A percentile compares a stretch with the other conserved stretches of the same genome.
Evolutionary conservation across 1,140 invertebrate species (phyloP).

Genomic region (Tetramorium parvispinum): DNA sequence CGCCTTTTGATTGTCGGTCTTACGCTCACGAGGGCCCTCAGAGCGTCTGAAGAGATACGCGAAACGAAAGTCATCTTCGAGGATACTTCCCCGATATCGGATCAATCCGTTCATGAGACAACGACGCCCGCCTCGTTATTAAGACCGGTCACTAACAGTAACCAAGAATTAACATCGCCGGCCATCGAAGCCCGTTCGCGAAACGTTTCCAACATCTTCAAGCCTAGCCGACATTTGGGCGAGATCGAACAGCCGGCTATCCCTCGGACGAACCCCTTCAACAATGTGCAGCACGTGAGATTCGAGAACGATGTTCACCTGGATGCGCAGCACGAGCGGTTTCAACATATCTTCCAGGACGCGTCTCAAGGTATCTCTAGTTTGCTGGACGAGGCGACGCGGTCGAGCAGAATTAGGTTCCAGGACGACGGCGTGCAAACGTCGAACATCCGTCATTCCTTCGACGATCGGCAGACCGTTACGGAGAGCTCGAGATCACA

Average conservation of each 20-base stretch:
- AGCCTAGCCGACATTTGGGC: conserved; percentile 77
- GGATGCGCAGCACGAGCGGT: conserved; percentile 17
- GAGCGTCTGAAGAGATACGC: neutral
- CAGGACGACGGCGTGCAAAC: conserved; percentile 56
- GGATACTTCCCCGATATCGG: neutral
- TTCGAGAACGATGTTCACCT: conserved; percentile 67
- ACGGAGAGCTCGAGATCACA: neutral
- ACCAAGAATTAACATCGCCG: neutral
- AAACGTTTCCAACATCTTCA: conserved; percentile 63
- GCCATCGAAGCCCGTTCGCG: neutral
- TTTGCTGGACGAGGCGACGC: neutral
- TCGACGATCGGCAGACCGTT: conserved; percentile 2
- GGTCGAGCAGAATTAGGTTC: conserved; percentile 61
- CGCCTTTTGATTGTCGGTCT: conserved; percentile 17
- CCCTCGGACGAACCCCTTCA: conserved; percentile 66
- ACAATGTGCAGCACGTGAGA: conserved; percentile 67
- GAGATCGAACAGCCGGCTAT: conserved; percentile 68
- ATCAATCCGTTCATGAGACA: neutral
- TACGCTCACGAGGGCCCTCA: neutral
- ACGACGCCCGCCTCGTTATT: conserved; percentile 21
- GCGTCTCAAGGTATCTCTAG: neutral
- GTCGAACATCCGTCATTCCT: neutral
- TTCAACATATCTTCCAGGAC: neutral
- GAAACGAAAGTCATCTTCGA: conserved; percentile 20
- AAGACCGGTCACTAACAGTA: neutral